Evolutionary conservation across 1,140 invertebrate genomes (phyloP).

Genomic region (Hylyphantes graminicola): DNA sequence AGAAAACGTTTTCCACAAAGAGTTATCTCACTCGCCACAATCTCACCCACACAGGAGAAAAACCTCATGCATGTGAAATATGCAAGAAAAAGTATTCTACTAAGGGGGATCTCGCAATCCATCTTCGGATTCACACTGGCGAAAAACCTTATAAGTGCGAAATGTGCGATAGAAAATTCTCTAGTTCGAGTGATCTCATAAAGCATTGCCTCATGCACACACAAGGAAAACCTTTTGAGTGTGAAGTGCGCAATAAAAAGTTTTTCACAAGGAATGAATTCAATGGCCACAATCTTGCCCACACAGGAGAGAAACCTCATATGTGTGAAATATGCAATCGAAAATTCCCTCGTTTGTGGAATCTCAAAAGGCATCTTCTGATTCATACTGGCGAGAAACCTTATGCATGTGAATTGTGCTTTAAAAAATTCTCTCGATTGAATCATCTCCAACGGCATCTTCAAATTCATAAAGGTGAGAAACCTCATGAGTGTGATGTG

Average conservation of each 20-base stretch:
- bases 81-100: too few relatives aligned
- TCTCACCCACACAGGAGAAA: not conserved
- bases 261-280: not conserved
- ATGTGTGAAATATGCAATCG: not conserved
- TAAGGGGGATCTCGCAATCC: too few relatives aligned
- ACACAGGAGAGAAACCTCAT: not conserved
- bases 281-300: not conserved
- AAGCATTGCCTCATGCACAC: not conserved
- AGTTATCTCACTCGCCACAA: too few relatives aligned
- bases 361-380: not conserved
- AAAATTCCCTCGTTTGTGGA: not conserved
- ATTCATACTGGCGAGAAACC: not conserved
- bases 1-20: too few relatives aligned
- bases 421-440: too few relatives aligned
- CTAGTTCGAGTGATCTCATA: not conserved
- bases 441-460: too few relatives aligned
- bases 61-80: too few relatives aligned
- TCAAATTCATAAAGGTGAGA: too few relatives aligned
- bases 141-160: too few relatives aligned
- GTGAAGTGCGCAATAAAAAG: not conserved
- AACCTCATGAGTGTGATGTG: conserved; percentile 1
- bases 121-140: too few relatives aligned
- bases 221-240: not conserved
- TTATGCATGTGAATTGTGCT: too few relatives aligned
- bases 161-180: not conserved